Percentiles rank a stretch among this genome's conserved stretches.
phyloP scores from a whole-genome alignment of 2,888 invertebrate genomes.

The Lycaena phlaeas region DNA sequence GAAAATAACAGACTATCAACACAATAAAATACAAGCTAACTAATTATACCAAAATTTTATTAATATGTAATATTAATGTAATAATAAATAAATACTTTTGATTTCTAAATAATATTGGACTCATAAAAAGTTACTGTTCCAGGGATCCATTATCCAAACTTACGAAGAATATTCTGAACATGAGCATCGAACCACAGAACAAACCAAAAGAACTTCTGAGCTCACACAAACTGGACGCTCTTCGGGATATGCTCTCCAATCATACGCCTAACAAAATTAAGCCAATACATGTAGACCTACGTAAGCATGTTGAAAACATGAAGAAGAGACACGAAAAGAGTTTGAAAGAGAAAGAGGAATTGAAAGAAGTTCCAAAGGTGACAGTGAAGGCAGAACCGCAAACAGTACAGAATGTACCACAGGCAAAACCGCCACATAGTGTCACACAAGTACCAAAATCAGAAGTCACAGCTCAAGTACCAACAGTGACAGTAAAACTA shows the following conservation, averaged over 20 bases:
- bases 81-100: too few species aligned
- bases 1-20: too few species aligned
- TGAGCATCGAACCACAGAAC: conserved; percentile 57
- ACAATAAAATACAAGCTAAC: not conserved
- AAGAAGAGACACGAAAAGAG: conserved; percentile 45
- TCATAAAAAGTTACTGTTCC: conserved; percentile 18
- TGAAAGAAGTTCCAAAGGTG: conserved; percentile 11
- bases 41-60: too few species aligned
- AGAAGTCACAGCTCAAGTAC: not conserved
- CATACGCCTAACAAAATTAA: conserved; percentile 67
- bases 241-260: conserved; percentile 63
- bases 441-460: not conserved
- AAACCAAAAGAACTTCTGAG: conserved; percentile 51
- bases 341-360: conserved; percentile 33
- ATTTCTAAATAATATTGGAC: too few species aligned
- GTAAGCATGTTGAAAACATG: conserved; percentile 47
- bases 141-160: conserved; percentile 62
- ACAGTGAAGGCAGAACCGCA: conserved; percentile 10
- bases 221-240: conserved; percentile 60
- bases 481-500: not conserved
- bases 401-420: not conserved
- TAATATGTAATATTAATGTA: too few species aligned
- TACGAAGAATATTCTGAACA: conserved; percentile 64
- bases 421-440: too few species aligned
- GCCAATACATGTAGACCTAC: conserved; percentile 58